Conservation (phyloP, 2,888 invertebrate genomes). For the Halictus quadricinctus region DNA sequence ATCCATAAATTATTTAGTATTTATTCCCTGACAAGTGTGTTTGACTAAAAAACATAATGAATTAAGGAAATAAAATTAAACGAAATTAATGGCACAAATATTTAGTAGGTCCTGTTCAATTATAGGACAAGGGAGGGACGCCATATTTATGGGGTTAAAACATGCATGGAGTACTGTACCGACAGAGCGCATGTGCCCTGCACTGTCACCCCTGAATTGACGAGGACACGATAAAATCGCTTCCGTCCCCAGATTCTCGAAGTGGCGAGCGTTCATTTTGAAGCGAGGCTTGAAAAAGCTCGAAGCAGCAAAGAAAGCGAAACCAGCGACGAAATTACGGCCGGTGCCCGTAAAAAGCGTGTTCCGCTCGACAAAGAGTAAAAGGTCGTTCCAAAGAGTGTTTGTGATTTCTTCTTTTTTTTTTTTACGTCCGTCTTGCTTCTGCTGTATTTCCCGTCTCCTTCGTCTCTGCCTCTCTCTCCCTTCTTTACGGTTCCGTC, state of each 20-base stretch:
- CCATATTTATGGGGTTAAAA: no score
- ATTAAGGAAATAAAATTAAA: no score
- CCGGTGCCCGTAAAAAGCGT: background rate
- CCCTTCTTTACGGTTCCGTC: slow-evolving; percentile 34
- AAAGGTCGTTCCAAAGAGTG: background rate
- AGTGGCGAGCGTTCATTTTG: background rate
- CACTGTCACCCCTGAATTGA: background rate
- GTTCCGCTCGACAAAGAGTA: background rate
- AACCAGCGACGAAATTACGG: background rate
- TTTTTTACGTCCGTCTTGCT: slow-evolving; percentile 19
- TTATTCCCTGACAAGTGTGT: no score
- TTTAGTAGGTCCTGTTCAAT: no score
- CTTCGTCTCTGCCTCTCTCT: background rate
- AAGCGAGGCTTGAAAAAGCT: no score
- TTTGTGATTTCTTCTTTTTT: background rate
- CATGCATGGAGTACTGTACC: no score
- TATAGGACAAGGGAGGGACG: no score
- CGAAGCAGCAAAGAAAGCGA: background rate
- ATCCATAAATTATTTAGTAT: no score
- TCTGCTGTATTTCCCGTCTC: background rate
- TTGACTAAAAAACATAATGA: no score
- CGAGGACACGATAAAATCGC: background rate
- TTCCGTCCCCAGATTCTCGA: background rate
- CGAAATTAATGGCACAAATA: no score
- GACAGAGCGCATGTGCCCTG: no score